A percentile compares a stretch with the other conserved stretches of the same genome.
Evolutionary conservation across 2,797 vertebrate genomes (phyloP).

Genomic region (Phoeniculus purpureus): DNA sequence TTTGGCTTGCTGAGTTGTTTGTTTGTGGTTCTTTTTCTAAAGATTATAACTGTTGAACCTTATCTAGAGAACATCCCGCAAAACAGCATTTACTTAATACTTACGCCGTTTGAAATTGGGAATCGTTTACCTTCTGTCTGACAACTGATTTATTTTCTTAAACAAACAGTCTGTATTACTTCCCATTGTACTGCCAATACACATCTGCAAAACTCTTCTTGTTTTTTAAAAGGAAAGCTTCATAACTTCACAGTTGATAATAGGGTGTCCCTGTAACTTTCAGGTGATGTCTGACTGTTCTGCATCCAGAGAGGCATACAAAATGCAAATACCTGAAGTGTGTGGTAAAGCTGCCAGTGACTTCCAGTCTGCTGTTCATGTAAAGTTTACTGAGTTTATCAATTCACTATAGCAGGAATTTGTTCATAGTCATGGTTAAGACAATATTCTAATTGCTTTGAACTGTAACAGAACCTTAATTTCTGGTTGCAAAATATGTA

Average conservation of each 20-base stretch:
- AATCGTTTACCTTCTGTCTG: background rate
- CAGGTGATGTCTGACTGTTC: background rate
- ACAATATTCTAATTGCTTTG: background rate
- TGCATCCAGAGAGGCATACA: background rate
- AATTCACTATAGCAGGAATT: background rate
- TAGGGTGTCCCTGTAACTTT: background rate
- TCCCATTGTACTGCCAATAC: background rate
- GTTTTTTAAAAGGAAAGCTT: background rate
- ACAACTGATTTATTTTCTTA: fast-evolving
- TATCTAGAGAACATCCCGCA: background rate
- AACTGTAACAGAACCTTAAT: background rate
- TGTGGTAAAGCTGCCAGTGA: background rate
- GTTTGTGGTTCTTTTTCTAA: background rate
- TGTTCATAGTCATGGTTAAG: background rate
- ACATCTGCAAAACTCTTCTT: background rate
- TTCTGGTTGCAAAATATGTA: background rate
- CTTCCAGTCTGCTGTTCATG: background rate
- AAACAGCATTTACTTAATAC: background rate
- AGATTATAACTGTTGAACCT: background rate
- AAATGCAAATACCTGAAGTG: background rate
- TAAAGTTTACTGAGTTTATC: background rate
- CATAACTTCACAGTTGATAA: background rate
- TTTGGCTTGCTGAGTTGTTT: too few species aligned
- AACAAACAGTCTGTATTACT: background rate
- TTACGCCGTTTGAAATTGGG: background rate